Evolutionary conservation across 2,797 vertebrate genomes (phyloP).

Genomic region (Anabacerthia variegaticeps): DNA sequence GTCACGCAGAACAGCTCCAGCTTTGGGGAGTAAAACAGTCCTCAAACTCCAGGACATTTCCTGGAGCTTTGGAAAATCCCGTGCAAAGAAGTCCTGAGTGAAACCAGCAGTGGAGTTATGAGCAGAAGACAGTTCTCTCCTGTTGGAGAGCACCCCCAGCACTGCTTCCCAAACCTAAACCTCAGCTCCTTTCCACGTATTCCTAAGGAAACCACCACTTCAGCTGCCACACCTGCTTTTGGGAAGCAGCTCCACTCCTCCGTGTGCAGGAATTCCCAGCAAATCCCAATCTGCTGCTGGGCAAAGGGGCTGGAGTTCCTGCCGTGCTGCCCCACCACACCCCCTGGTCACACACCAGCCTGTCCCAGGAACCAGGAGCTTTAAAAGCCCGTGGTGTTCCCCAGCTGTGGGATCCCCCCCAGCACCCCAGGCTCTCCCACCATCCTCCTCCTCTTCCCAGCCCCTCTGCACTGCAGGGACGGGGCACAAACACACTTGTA

Average conservation of each 20-base stretch:
- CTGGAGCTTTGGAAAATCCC: neutral
- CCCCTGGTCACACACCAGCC: neutral
- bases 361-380: neutral
- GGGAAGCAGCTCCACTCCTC: neutral
- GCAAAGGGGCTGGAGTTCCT: neutral
- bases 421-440: neutral
- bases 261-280: neutral
- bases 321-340: neutral
- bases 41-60: rapidly evolving
- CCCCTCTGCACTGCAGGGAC: rapidly evolving
- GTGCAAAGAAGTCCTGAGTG: rapidly evolving
- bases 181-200: neutral
- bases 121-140: neutral
- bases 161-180: neutral
- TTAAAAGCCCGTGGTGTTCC: neutral
- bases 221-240: neutral
- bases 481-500: conserved; percentile 81
- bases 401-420: neutral
- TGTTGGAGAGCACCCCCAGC: rapidly evolving
- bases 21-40: neutral
- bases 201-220: neutral
- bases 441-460: neutral
- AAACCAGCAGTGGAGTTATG: rapidly evolving
- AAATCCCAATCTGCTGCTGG: neutral
- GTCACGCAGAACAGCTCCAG: neutral